Percentiles rank a stretch among this genome's conserved stretches.
phyloP scores from a whole-genome alignment of 1,140 invertebrate genomes.

The Drosophila sucinea region DNA sequence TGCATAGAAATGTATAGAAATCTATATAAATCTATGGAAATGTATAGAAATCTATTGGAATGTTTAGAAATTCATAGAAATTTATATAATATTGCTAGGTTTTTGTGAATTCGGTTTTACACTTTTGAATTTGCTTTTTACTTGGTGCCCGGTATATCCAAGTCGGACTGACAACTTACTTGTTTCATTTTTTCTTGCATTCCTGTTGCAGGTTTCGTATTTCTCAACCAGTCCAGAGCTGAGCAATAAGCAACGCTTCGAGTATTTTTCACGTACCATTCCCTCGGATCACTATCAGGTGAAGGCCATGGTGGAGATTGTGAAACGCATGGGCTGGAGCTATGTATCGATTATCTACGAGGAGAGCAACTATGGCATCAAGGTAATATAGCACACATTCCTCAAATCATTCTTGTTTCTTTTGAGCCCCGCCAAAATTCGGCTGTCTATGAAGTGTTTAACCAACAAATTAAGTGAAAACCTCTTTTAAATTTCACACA shows the following conservation, averaged over 20 bases:
- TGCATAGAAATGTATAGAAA: no score
- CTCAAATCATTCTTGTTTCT: not conserved
- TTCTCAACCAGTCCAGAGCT: slow-evolving; percentile 97
- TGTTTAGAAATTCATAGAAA: no score
- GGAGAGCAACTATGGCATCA: slow-evolving; percentile 98
- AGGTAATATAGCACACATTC: slow-evolving; percentile 86
- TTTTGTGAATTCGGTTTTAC: no score
- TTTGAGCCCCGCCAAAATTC: not conserved
- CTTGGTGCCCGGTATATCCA: no score
- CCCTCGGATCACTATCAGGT: slow-evolving; percentile 98
- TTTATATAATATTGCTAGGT: no score
- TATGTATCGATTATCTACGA: slow-evolving; percentile 98
- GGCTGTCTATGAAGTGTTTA: not conserved
- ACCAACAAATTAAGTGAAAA: slow-evolving; percentile 3
- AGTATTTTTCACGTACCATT: slow-evolving; percentile 97
- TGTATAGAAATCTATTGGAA: no score
- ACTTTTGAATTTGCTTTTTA: no score
- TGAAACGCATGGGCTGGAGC: slow-evolving; percentile 93
- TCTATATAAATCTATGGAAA: no score
- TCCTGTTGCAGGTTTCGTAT: slow-evolving; percentile 92
- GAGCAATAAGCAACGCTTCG: slow-evolving; percentile 97
- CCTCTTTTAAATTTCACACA: no score
- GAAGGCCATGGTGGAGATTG: slow-evolving; percentile 97
- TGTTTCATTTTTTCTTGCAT: slow-evolving; percentile 1
- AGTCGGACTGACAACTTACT: not conserved